phyloP scores from a whole-genome alignment of 2,888 invertebrate genomes.

The Caenorhabditis plicata region DNA sequence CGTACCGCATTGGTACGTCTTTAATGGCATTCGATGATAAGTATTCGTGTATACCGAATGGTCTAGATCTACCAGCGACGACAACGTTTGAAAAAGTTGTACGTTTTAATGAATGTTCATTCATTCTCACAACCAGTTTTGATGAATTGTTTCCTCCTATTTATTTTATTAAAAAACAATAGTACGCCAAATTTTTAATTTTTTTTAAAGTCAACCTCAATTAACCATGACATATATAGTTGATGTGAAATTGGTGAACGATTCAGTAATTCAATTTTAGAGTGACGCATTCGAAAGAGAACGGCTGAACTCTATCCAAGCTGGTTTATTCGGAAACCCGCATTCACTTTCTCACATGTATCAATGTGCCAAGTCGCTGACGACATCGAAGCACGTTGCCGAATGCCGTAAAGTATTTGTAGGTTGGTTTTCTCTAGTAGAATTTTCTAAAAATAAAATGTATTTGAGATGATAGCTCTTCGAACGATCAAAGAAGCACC shows the following conservation, averaged over 20 bases:
- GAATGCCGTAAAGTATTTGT: constrained; percentile 42
- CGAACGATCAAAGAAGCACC: constrained; percentile 30
- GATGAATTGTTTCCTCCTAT: neutral
- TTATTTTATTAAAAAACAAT: neutral
- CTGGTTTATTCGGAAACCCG: constrained; percentile 37
- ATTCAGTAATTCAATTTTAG: constrained; percentile 10
- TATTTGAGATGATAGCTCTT: constrained; percentile 33
- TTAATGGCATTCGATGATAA: constrained; percentile 45
- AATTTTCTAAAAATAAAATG: neutral
- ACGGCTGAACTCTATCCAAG: constrained; percentile 30
- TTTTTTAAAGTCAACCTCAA: too few relatives aligned
- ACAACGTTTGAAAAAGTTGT: constrained; percentile 40
- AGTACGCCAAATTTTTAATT: neutral
- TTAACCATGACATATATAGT: too few relatives aligned
- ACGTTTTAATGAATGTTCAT: constrained; percentile 7
- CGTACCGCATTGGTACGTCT: constrained; percentile 37
- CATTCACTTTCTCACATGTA: constrained; percentile 44
- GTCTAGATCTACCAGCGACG: constrained; percentile 26
- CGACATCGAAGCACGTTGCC: constrained; percentile 38
- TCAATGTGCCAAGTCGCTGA: constrained; percentile 41
- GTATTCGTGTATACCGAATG: constrained; percentile 43
- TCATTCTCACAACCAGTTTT: neutral
- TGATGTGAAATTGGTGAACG: neutral
- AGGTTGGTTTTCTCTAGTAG: constrained; percentile 15
- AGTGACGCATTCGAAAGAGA: constrained; percentile 45